Evolutionary conservation across 1,140 invertebrate genomes (phyloP), one percentile per base, ranked within the genome.

Genomic region (Drosophila saltans): DNA sequence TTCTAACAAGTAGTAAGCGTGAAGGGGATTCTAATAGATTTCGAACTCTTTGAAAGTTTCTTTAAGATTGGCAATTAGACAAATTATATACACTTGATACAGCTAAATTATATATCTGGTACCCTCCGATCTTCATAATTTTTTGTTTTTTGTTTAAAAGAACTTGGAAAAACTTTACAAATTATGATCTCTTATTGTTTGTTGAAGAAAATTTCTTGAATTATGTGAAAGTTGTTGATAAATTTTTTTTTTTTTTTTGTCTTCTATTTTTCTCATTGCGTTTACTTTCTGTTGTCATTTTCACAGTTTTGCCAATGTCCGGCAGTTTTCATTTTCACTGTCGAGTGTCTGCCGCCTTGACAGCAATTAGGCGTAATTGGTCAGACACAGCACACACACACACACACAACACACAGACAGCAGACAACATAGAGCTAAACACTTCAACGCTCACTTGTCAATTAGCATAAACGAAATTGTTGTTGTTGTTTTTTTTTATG

Each of bases 341-440:
- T 59, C 24, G 41, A 30, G 66, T 69, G 65, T 66, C 45, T 80
- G 69, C 55, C 62, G 80, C 79, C 77, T 81, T 84, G 77, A 66
- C 66, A 80, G 77, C 81, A 77, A 78, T 78, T 78, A 78, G 73
- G 68, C 74, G 58, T 81, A 84, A 85, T 81, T 80, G 81, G 73
- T 72, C 58, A 77, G 16, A 62, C 64, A 75, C 62, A 77, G 39
- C 74, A 69, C 48, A 48, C 61, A 52, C 36, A 52, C 66, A 41
- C 39, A 65, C 36, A n/a, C 21, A 21, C 48, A 39, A 21, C 1
- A 36, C 6, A 36, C 6, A 36, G 3, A 3, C 33, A 6, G 33
- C 4, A 2, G 2, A 30, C 28, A 30, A 36, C 3, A 33, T 41
- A 41, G 33, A 60, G 40, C 10, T 36, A 62, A 36, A 62, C 8